Conservation (phyloP, 2,113 vertebrate species). For the Eudorcas thomsonii region DNA sequence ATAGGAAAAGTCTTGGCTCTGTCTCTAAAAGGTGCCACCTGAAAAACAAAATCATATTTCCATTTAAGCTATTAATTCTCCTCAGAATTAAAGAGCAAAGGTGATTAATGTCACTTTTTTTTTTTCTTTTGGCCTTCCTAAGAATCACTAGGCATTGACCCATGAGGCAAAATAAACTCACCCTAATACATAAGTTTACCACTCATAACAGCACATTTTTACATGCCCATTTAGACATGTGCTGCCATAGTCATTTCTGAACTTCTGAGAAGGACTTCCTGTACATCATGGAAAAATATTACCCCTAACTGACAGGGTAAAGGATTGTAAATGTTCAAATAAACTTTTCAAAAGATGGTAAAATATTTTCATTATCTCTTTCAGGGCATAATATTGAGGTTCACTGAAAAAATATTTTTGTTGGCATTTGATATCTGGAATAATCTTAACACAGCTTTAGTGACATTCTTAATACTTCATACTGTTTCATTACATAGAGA, state of each 20-base stretch:
- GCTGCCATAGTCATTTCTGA: neutral
- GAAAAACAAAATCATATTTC: neutral
- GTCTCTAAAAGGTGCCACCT: neutral
- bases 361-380: neutral
- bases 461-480: rapidly evolving
- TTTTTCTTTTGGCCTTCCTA: neutral
- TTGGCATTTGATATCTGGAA: neutral
- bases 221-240: neutral
- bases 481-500: neutral
- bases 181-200: neutral
- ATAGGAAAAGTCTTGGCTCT: neutral
- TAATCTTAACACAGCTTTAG: neutral
- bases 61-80: neutral
- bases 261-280: neutral
- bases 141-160: neutral
- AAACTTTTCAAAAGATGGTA: neutral
- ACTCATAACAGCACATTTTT: neutral
- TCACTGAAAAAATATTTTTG: neutral
- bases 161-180: neutral
- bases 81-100: neutral
- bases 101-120: neutral
- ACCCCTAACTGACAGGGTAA: neutral
- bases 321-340: neutral
- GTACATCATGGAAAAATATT: neutral
- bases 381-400: neutral